Percentiles rank a stretch among this genome's conserved stretches.
Evolutionary conservation across 2,888 invertebrate genomes (phyloP).

Genomic region (Rhagonycha fulva): DNA sequence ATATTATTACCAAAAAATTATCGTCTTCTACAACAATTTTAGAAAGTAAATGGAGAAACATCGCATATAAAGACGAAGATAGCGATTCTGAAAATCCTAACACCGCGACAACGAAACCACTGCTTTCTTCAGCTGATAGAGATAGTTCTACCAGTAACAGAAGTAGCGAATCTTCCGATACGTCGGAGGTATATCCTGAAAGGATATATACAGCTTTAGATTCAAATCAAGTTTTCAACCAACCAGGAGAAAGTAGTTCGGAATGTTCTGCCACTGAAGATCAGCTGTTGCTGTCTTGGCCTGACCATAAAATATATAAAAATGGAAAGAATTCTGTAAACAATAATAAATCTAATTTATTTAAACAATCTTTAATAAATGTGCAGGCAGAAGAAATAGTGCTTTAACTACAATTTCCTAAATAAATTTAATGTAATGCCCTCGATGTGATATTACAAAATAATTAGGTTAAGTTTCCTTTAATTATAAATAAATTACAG

Average conservation of each 20-base stretch:
- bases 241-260: slow-evolving; percentile 28
- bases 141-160: slow-evolving; percentile 41
- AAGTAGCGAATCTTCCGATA: slow-evolving; percentile 57
- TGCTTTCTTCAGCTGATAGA: slow-evolving; percentile 35
- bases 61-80: slow-evolving; percentile 45
- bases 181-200: slow-evolving; percentile 41
- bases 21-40: slow-evolving; percentile 53
- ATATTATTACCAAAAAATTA: slow-evolving; percentile 49
- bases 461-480: slow-evolving; percentile 2
- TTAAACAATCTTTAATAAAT: slow-evolving; percentile 42
- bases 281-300: slow-evolving; percentile 64
- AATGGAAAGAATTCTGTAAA: slow-evolving; percentile 24
- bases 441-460: slow-evolving; percentile 43
- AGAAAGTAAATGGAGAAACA: slow-evolving; percentile 53
- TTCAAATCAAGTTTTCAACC: slow-evolving; percentile 34
- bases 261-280: slow-evolving; percentile 43
- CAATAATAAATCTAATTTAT: slow-evolving; percentile 30
- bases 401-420: slow-evolving; percentile 38
- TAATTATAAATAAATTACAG: neutral
- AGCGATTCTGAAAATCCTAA: slow-evolving; percentile 42
- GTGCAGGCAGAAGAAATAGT: slow-evolving; percentile 47
- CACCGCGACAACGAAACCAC: slow-evolving; percentile 43
- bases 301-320: slow-evolving; percentile 48
- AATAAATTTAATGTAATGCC: slow-evolving; percentile 36
- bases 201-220: slow-evolving; percentile 54